A percentile compares a stretch with the other conserved stretches of the same genome.
These are phyloP conservation scores for Cherax destructor DNA, from an alignment of 1,140 invertebrate species.

Conservation along the genomic window DNA sequence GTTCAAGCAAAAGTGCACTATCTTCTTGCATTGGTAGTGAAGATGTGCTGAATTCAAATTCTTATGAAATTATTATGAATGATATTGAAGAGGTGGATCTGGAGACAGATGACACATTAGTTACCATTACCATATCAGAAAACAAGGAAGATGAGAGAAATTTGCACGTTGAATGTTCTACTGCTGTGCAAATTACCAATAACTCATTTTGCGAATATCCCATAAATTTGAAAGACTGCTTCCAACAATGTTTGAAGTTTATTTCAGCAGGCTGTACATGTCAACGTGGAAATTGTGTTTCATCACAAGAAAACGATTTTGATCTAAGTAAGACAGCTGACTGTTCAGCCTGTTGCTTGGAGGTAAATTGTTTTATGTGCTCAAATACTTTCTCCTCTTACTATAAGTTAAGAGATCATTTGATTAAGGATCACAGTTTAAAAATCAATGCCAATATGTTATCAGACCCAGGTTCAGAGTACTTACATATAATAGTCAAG, in stretches of 20 bases:
- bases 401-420: slow-evolving; percentile 15
- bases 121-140: slow-evolving; percentile 22
- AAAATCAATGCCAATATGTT: background rate
- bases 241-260: slow-evolving; percentile 24
- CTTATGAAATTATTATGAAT: background rate
- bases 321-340: background rate
- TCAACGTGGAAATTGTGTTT: background rate
- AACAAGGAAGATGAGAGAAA: background rate
- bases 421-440: slow-evolving; percentile 14
- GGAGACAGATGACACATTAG: background rate
- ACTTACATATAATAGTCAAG: background rate
- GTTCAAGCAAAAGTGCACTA: background rate
- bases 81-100: background rate
- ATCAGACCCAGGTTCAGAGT: slow-evolving; percentile 1
- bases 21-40: background rate
- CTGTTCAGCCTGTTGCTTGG: background rate
- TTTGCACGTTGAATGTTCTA: background rate
- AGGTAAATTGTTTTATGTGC: slow-evolving; percentile 30
- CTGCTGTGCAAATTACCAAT: background rate
- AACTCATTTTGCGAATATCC: background rate
- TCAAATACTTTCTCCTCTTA: slow-evolving; percentile 11
- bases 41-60: too few relatives aligned
- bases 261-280: background rate
- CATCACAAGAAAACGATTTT: background rate
- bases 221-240: background rate